phyloP scores from a whole-genome alignment of 2,888 invertebrate genomes.

The Calameuta filiformis region DNA sequence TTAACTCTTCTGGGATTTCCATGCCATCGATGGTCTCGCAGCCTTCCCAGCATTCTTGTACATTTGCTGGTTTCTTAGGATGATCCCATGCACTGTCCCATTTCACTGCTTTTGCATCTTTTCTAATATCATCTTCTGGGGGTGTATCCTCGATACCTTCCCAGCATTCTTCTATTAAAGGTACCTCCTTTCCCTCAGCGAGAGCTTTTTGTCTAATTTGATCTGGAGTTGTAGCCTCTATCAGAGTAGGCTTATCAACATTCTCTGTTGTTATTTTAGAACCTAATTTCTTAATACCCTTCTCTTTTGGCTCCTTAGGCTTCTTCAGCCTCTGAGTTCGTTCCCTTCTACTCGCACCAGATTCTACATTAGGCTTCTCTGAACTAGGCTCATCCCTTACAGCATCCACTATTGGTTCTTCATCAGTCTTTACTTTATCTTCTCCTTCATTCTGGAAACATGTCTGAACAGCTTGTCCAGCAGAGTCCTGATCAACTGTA shows the following conservation, averaged over 20 bases:
- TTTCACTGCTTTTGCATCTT: not conserved
- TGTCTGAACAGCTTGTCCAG: not conserved
- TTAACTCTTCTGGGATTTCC: constrained; percentile 54
- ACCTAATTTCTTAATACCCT: constrained; percentile 36
- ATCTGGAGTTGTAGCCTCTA: constrained; percentile 14
- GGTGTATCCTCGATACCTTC: constrained; percentile 5
- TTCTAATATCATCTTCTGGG: not conserved
- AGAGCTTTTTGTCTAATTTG: constrained; percentile 11
- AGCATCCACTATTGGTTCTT: not conserved
- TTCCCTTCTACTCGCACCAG: not conserved
- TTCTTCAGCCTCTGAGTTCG: constrained; percentile 15
- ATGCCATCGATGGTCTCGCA: constrained; percentile 29
- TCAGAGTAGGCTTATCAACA: constrained; percentile 21
- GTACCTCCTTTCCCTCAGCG: constrained; percentile 19
- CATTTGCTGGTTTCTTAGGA: constrained; percentile 8
- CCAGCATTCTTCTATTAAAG: constrained; percentile 30
- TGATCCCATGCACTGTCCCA: constrained; percentile 15
- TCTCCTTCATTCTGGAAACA: not conserved
- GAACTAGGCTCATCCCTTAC: not conserved
- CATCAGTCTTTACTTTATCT: not conserved
- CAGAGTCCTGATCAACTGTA: not conserved
- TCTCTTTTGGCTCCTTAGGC: constrained; percentile 26
- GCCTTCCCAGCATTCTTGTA: constrained; percentile 16
- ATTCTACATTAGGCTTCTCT: not conserved
- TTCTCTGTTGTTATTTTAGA: constrained; percentile 25